Conservation (phyloP, 2,113 vertebrate species). For the Sturnus vulgaris region DNA sequence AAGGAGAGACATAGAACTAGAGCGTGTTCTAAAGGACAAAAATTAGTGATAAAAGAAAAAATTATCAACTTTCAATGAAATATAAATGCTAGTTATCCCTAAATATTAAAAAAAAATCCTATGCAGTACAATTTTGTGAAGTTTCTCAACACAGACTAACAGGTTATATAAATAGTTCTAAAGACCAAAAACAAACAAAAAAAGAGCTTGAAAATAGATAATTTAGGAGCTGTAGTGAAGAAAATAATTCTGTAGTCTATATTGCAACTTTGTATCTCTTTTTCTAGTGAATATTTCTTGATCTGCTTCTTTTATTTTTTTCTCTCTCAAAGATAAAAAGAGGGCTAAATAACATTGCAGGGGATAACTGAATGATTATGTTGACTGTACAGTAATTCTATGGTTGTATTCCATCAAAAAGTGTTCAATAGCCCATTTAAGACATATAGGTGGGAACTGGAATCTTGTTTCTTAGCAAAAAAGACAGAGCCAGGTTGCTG, state of each 20-base stretch:
- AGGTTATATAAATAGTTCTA: not conserved
- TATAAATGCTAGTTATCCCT: not conserved
- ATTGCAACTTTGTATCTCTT: not conserved
- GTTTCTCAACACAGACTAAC: not conserved
- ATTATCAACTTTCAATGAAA: not conserved
- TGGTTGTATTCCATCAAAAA: not conserved
- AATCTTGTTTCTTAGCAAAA: not conserved
- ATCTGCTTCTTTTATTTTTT: not conserved
- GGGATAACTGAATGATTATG: not conserved
- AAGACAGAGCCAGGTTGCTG: not conserved
- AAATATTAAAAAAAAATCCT: not conserved
- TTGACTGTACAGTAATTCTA: not conserved
- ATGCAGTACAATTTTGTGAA: not conserved
- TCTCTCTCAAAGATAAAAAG: not conserved
- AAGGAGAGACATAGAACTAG: not conserved
- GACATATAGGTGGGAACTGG: not conserved
- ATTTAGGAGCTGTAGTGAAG: not conserved
- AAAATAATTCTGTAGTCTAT: not conserved
- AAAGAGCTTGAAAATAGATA: not conserved
- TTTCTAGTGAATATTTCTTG: not conserved
- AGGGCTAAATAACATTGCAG: not conserved
- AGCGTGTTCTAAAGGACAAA: not conserved
- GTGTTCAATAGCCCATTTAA: not conserved
- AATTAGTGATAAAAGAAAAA: not conserved
- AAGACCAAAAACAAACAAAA: not conserved